These are phyloP conservation scores for Limnothrissa miodon DNA, from an alignment of 2,113 vertebrate species.

Conservation along the genomic window DNA sequence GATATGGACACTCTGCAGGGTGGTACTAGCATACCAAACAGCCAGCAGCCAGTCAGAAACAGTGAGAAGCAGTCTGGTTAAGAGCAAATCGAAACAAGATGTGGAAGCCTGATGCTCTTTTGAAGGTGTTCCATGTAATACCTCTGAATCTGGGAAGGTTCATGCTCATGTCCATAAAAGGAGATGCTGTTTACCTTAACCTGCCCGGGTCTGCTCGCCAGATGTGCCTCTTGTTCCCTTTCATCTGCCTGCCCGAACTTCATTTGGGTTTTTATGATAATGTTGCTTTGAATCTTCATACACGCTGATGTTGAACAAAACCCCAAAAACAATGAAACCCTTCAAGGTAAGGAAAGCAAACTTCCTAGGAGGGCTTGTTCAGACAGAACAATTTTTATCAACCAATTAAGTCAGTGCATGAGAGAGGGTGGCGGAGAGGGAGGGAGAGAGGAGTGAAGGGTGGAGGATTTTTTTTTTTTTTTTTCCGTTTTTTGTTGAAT, in stretches of 20 bases:
- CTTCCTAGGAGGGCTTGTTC: not conserved
- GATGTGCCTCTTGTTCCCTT: conserved; percentile 69
- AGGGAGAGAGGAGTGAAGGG: not conserved
- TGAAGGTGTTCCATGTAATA: conserved; percentile 75
- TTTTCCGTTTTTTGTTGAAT: conserved; percentile 21
- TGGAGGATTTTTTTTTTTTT: conserved; percentile 5
- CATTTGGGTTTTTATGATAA: conserved; percentile 58
- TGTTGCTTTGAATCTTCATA: conserved; percentile 54
- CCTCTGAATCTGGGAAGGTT: conserved; percentile 64
- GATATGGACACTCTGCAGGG: conserved; percentile 52
- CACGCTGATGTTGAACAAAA: conserved; percentile 46
- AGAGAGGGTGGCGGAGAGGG: not conserved
- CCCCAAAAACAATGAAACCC: conserved; percentile 48
- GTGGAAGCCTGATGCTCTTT: conserved; percentile 66
- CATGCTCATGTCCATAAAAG: conserved; percentile 69
- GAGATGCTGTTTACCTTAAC: conserved; percentile 75
- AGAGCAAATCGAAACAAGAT: conserved; percentile 75
- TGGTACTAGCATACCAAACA: conserved; percentile 59
- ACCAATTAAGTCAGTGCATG: conserved; percentile 24
- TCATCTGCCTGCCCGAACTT: conserved; percentile 65
- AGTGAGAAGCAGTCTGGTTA: conserved; percentile 47
- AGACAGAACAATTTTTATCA: conserved; percentile 34
- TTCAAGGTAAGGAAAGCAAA: not conserved
- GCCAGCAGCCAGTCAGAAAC: conserved; percentile 63
- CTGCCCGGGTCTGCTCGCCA: conserved; percentile 72